Base-by-base conservation (phyloP, 2,888 invertebrate genomes). In the Stenodera caucasica region DNA sequence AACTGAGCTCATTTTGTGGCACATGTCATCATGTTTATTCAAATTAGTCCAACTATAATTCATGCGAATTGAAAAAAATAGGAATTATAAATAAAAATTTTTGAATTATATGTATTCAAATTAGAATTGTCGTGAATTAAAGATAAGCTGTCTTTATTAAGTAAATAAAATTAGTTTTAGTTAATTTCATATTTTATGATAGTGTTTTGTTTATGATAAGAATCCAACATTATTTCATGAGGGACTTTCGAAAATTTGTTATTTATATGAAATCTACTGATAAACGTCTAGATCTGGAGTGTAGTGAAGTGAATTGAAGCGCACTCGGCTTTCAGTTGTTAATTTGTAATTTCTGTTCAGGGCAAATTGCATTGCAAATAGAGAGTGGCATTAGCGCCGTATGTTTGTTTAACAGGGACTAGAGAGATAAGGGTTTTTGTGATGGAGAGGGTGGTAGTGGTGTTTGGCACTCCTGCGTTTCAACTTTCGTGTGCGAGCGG, bases 281-380 rank as follows among this genome's bases (percentile, higher is more conserved):
- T 51, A n/a, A 53, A n/a, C 8, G 18, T 21, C 53, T 21, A 4
- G 21, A 8, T 45, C 75, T 5, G 18, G 6, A 75, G 73, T 72
- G 68, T 65, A 73, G 63, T 66, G 69, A 64, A 70, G 72, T 68
- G 74, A 73, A 75, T 67, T 71, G 74, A 71, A 68, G 70, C 72
- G 73, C 69, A 70, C 63, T 70, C 75, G 74, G 77, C 76, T 76
- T 77, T 77, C 72, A 70, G 75, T 72, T 70, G 76, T 75, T 76
- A 77, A 78, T 77, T 26, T 77, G 76, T 77, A 77, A 77, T 77
- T 77, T 77, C 77, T 75, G 74, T 72, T 45, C 11, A 73, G 72
- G 73, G 71, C 74, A 75, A 74, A 75, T 76, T 76, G 76, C 76
- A 73, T 71, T 71, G 71, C 71, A 71, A 63, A 63, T 63, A 72